These are phyloP conservation scores for Orthosia gracilis DNA, from an alignment of 2,888 invertebrate species.

Conservation along the genomic window DNA sequence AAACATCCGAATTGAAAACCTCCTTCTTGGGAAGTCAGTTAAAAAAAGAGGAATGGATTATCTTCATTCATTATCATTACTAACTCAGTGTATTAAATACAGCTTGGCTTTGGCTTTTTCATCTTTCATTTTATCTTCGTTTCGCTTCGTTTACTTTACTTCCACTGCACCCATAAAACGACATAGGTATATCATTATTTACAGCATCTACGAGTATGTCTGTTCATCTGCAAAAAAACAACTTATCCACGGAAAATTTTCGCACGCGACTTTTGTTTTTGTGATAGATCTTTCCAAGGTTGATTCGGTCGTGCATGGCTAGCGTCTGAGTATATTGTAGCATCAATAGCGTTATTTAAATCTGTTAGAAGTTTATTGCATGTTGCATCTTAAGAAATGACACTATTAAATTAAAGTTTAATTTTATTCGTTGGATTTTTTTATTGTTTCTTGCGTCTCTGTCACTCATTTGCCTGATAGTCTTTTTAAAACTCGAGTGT, in stretches of 20 bases:
- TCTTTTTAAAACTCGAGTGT: too few relatives aligned
- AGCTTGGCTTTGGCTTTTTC: background rate
- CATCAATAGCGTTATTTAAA: background rate
- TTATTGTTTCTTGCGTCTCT: too few relatives aligned
- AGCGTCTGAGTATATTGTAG: slow-evolving; percentile 26
- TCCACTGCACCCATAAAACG: background rate
- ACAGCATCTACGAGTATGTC: background rate
- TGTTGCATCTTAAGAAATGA: background rate
- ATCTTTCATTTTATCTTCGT: background rate
- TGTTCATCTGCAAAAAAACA: background rate
- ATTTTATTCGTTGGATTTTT: too few relatives aligned
- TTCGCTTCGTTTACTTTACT: background rate
- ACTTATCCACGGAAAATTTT: background rate
- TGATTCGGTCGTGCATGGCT: slow-evolving; percentile 9
- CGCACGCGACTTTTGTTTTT: slow-evolving; percentile 31
- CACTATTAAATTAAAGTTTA: background rate
- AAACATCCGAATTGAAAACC: too few relatives aligned
- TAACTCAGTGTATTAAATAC: background rate
- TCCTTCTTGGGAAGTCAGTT: too few relatives aligned
- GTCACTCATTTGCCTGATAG: too few relatives aligned
- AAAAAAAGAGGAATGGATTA: background rate
- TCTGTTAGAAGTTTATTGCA: background rate
- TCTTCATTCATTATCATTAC: background rate
- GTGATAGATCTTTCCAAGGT: slow-evolving; percentile 41
- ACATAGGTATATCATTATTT: slow-evolving; percentile 25